Evolutionary conservation across 2,797 vertebrate genomes (phyloP).

Genomic region (Dicrostonyx torquatus): DNA sequence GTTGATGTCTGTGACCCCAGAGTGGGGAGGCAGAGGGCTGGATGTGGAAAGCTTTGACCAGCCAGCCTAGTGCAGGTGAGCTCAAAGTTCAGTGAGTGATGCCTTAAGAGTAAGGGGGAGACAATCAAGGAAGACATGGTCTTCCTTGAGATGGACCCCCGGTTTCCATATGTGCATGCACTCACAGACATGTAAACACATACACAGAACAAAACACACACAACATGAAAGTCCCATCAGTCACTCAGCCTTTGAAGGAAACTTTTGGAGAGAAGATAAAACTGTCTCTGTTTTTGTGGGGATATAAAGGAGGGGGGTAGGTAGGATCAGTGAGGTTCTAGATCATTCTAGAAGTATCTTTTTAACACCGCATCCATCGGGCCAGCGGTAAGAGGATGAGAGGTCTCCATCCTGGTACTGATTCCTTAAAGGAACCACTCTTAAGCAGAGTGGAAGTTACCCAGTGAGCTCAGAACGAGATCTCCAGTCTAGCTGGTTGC

Average conservation of each 20-base stretch:
- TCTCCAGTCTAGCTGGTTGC: not conserved
- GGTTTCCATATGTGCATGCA: not conserved
- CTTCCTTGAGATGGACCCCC: not conserved
- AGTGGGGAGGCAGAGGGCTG: not conserved
- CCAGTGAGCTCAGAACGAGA: not conserved
- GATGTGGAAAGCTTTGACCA: not conserved
- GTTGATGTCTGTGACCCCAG: not conserved
- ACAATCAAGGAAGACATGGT: not conserved
- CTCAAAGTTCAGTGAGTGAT: not conserved
- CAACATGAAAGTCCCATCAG: not conserved
- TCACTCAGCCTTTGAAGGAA: conserved; percentile 12
- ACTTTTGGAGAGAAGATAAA: not conserved
- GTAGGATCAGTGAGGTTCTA: not conserved
- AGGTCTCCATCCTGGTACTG: not conserved
- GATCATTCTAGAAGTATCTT: not conserved
- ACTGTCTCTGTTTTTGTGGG: not conserved
- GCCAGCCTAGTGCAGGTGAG: not conserved
- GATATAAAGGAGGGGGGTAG: not conserved
- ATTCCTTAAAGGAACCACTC: not conserved
- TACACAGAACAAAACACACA: not conserved
- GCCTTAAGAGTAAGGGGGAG: not conserved
- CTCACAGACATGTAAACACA: not conserved
- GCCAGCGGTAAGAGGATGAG: not conserved
- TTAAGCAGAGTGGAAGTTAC: not conserved
- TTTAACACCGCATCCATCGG: not conserved